Conservation (phyloP, 1,140 invertebrate genomes). For the Zaprionus capensis region DNA sequence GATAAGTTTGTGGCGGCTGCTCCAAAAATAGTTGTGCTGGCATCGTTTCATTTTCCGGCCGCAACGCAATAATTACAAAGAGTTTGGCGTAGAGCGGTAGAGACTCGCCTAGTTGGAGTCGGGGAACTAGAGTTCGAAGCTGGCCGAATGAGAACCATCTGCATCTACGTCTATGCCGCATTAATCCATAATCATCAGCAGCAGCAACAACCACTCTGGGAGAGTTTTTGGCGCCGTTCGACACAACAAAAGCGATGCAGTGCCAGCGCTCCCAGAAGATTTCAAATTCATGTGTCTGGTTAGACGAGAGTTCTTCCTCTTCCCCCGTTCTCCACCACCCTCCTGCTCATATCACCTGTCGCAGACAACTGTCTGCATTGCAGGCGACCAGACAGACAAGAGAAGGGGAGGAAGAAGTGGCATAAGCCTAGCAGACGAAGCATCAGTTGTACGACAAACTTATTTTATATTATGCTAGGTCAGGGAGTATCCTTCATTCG, state of each 20-base stretch:
- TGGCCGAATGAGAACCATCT: constrained; percentile 2
- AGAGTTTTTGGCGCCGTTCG: constrained; percentile 18
- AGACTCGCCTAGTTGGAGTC: neutral
- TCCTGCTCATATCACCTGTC: neutral
- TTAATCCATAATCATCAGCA: constrained; percentile 62
- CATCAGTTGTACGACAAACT: constrained; percentile 1
- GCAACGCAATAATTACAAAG: constrained; percentile 9
- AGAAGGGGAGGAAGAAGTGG: neutral
- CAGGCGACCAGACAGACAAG: neutral
- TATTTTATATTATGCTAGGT: constrained; percentile 11
- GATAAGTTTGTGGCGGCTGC: constrained; percentile 47
- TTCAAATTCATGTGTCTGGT: constrained; percentile 8
- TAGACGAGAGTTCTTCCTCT: constrained; percentile 6
- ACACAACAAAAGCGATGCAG: constrained; percentile 21
- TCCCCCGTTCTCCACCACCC: too few relatives aligned
- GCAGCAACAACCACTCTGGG: constrained; percentile 4
- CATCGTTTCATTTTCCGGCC: constrained; percentile 28
- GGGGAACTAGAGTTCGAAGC: neutral
- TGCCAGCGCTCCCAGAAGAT: constrained; percentile 7
- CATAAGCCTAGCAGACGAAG: neutral
- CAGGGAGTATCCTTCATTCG: constrained; percentile 6
- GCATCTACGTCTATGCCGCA: constrained; percentile 60
- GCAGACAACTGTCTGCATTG: constrained; percentile 19
- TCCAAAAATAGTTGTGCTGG: constrained; percentile 50
- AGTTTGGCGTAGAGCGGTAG: neutral